phyloP scores from a whole-genome alignment of 2,797 vertebrate genomes.

The Phyllotis vaccarum region DNA sequence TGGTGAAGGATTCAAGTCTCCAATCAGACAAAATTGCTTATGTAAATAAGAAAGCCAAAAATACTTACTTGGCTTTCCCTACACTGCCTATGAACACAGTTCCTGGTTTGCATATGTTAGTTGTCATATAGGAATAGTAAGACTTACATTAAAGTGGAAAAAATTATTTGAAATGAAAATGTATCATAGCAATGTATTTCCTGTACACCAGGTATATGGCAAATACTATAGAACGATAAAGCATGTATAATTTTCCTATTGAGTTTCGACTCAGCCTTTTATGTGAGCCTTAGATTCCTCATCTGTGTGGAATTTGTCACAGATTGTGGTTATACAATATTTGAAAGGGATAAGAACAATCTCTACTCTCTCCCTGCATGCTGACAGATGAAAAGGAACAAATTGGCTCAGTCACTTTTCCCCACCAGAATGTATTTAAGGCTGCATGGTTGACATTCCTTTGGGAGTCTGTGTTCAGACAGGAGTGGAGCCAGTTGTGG shows the following conservation, averaged over 20 bases:
- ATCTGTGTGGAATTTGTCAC: neutral
- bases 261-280: slow-evolving; percentile 28
- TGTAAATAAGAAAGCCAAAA: neutral
- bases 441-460: neutral
- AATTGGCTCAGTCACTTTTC: neutral
- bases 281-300: slow-evolving; percentile 1
- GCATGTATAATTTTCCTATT: neutral
- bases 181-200: neutral
- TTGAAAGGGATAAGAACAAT: neutral
- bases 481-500: slow-evolving; percentile 18
- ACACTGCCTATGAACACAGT: neutral
- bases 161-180: neutral
- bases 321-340: neutral
- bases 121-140: neutral
- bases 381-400: neutral
- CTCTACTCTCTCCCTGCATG: neutral
- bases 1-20: neutral
- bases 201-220: neutral
- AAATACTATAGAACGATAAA: neutral
- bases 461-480: slow-evolving; percentile 17
- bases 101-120: neutral
- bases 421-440: neutral
- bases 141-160: neutral
- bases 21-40: neutral
- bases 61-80: neutral